Base-by-base conservation (phyloP, 2,797 vertebrate species). In the Rhinatrema bivittatum region DNA sequence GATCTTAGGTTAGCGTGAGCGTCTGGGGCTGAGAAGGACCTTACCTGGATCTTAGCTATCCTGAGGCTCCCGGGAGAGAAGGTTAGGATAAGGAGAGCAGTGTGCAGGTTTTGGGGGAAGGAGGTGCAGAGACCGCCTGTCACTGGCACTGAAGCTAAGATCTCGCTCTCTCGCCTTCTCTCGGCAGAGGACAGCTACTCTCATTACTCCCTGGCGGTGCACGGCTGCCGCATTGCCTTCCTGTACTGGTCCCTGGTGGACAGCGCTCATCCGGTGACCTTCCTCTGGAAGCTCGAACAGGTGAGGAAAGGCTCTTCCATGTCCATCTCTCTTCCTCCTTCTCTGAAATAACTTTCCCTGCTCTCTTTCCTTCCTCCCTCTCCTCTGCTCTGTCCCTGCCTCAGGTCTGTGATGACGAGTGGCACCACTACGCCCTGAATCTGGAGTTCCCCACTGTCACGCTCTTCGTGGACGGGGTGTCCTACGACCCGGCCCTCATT, bases 241-340 rank as follows among this genome's bases (percentile, higher is more conserved):
- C 93, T 97, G 59, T 98, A 96, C 67, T 98, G 95, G 94, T 92
- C 94, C 0, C 73, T 97, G 36, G 84, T 98, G 36, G 88, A 91
- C 2, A 91, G 90, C 0, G 89, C 93, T 1, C 88, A 92, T 26
- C 94, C 95, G 1, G 93, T 97, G 65, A 98, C 98, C 70, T 98
- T 98, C 74, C 86, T 98, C 51, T 98, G 95, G 94, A 98, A 98
- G 76, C 78, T 97, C 53, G 94, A 97, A 63, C 94, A 98, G 94
- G 94, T 98, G 80, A 81, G 68, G 37, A 21, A 29, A n/a, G 37
- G 1, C 4, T 17, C 10, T 4, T 3, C 10, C 22, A 5, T 12
- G n/a, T 7, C 13, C 37, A 18, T 36, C 18, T 30, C n/a, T 13
- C 28, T 36, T 18, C 29, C n/a, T 34, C 20, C 43, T 42, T 19